Conservation (phyloP, 2,797 vertebrate species). For the Phoeniculus purpureus region DNA sequence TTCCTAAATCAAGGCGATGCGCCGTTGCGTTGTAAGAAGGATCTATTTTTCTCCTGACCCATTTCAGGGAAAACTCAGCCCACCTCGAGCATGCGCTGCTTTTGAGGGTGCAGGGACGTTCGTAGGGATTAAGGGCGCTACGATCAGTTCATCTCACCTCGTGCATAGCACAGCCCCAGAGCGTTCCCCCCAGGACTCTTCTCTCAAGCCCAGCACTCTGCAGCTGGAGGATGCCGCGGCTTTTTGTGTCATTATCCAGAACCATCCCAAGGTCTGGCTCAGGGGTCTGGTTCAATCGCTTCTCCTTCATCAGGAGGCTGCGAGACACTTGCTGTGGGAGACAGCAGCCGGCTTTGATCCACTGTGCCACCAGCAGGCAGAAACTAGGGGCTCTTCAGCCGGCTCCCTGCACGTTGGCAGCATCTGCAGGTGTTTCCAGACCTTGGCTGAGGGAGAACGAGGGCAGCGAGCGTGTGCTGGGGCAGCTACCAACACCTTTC, state of each 20-base stretch:
- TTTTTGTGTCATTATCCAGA: neutral
- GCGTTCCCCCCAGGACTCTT: neutral
- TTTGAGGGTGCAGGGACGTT: constrained; percentile 10
- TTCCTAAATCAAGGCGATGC: constrained; percentile 29
- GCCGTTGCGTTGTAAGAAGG: neutral
- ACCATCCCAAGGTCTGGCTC: neutral
- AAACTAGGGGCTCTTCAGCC: accelerated
- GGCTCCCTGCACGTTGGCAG: neutral
- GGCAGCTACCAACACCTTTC: neutral
- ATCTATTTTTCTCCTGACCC: constrained; percentile 62
- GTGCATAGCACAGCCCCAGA: neutral
- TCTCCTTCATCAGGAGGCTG: accelerated
- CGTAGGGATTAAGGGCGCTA: neutral
- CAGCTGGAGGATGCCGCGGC: neutral
- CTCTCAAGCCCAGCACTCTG: neutral
- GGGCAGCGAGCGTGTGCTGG: neutral
- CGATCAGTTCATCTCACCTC: constrained; percentile 40
- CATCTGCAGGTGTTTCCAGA: neutral
- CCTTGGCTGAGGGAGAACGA: neutral
- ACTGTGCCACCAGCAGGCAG: neutral
- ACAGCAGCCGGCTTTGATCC: neutral
- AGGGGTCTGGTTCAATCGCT: neutral
- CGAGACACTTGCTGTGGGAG: neutral
- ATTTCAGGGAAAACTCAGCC: constrained; percentile 28
- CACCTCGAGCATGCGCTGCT: neutral